A percentile compares a stretch with the other conserved stretches of the same genome.
phyloP scores from a whole-genome alignment of 2,797 vertebrate species.

The Malacoraja senta region DNA sequence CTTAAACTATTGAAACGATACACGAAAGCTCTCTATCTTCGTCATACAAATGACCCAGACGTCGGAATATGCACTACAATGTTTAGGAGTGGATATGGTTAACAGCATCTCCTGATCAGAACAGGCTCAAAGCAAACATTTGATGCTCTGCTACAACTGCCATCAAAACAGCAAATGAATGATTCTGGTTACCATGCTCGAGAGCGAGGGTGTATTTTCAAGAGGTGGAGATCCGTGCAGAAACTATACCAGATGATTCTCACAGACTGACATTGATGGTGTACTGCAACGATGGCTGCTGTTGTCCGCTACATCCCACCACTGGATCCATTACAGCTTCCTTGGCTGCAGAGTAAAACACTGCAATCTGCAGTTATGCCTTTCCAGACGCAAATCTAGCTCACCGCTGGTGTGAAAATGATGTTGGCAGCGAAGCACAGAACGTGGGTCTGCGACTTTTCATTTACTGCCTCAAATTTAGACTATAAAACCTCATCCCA shows the following conservation, averaged over 20 bases:
- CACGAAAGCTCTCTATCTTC: background rate
- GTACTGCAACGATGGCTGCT: conserved; percentile 49
- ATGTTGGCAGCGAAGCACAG: background rate
- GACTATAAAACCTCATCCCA: conserved; percentile 15
- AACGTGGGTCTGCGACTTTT: background rate
- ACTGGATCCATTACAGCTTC: conserved; percentile 54
- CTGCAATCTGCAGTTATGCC: background rate
- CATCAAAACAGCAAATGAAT: conserved; percentile 5
- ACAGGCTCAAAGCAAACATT: background rate
- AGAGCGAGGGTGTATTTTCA: conserved; percentile 40
- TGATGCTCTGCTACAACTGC: conserved; percentile 10
- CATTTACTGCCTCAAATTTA: background rate
- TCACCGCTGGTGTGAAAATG: background rate
- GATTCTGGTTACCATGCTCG: conserved; percentile 45
- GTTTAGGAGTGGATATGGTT: background rate
- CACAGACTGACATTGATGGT: conserved; percentile 41
- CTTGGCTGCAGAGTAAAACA: background rate
- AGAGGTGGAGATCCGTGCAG: conserved; percentile 37
- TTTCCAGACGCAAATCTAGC: background rate
- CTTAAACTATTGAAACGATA: background rate
- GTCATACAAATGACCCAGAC: background rate
- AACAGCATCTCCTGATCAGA: background rate
- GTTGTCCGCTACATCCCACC: conserved; percentile 48
- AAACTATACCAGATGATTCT: conserved; percentile 12
- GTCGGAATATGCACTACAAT: background rate